These are phyloP conservation scores for Austrolebias charrua DNA, from an alignment of 2,797 vertebrate species.

Conservation along the genomic window DNA sequence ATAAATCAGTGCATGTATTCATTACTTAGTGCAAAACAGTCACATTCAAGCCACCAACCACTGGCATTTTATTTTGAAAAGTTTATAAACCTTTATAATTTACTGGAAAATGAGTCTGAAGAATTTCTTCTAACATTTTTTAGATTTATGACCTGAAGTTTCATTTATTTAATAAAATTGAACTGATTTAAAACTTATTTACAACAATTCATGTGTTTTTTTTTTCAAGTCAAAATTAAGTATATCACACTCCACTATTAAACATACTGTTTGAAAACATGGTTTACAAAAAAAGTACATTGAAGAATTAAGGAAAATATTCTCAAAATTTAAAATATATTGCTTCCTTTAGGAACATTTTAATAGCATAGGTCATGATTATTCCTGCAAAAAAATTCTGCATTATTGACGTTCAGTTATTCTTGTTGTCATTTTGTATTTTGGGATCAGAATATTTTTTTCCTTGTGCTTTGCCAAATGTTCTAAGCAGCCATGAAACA, in stretches of 20 bases:
- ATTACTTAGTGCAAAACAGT: constrained; percentile 9
- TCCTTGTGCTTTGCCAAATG: no score
- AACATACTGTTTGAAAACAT: neutral
- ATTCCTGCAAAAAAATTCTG: no score
- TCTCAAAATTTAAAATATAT: neutral
- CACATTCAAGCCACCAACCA: constrained; percentile 14
- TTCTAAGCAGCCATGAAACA: no score
- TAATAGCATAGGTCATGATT: neutral
- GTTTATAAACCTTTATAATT: constrained; percentile 12
- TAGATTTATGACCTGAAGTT: neutral
- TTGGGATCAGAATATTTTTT: no score
- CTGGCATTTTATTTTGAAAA: constrained; percentile 12
- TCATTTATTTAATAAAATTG: neutral
- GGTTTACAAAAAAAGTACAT: neutral
- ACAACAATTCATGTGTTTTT: no score
- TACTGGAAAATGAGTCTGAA: constrained; percentile 15
- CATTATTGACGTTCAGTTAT: no score
- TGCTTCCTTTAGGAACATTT: neutral
- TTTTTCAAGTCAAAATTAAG: no score
- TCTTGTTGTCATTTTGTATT: no score
- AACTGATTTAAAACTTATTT: neutral
- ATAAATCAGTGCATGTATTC: constrained; percentile 15
- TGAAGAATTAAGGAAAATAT: no score
- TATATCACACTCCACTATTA: no score
- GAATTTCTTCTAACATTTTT: neutral